Percentiles rank a stretch among this genome's conserved stretches.
Evolutionary conservation across 2,797 vertebrate genomes (phyloP).

Genomic region (Megalops cyprinoides): DNA sequence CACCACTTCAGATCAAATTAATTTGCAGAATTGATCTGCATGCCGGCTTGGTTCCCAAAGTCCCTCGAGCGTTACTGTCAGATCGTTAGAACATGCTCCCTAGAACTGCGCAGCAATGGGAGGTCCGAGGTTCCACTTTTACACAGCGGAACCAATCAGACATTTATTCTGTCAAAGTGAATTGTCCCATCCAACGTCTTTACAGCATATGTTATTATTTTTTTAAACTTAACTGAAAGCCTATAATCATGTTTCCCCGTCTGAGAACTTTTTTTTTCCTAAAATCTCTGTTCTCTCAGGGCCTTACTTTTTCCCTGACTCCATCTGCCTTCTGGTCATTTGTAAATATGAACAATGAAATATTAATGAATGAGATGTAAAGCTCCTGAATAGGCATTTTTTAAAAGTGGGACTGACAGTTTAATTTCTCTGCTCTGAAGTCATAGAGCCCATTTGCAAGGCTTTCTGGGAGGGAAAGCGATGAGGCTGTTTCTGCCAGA

Average conservation of each 20-base stretch:
- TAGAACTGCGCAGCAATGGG: constrained; percentile 48
- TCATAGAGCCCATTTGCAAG: neutral
- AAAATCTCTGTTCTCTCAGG: constrained; percentile 32
- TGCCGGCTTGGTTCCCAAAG: constrained; percentile 43
- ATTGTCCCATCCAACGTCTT: neutral
- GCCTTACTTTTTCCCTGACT: neutral
- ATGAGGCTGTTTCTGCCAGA: neutral
- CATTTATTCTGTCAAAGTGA: constrained; percentile 34
- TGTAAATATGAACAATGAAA: constrained; percentile 39
- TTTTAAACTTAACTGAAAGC: neutral
- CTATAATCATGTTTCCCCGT: neutral
- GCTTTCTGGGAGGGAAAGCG: neutral
- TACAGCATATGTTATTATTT: neutral
- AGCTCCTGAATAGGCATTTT: constrained; percentile 35
- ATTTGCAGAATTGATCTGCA: constrained; percentile 66
- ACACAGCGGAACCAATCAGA: constrained; percentile 52
- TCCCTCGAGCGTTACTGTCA: constrained; percentile 51
- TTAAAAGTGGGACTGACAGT: constrained; percentile 1
- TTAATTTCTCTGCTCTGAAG: constrained; percentile 23
- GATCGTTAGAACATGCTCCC: constrained; percentile 49
- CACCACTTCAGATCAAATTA: constrained; percentile 50
- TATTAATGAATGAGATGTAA: constrained; percentile 51
- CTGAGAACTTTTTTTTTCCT: constrained; percentile 28
- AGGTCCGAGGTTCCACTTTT: constrained; percentile 39
- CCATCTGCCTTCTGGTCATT: no score